Evolutionary conservation across 2,888 invertebrate genomes (phyloP), one percentile per base, ranked within the genome.

Genomic region (Drosophila crucigera): DNA sequence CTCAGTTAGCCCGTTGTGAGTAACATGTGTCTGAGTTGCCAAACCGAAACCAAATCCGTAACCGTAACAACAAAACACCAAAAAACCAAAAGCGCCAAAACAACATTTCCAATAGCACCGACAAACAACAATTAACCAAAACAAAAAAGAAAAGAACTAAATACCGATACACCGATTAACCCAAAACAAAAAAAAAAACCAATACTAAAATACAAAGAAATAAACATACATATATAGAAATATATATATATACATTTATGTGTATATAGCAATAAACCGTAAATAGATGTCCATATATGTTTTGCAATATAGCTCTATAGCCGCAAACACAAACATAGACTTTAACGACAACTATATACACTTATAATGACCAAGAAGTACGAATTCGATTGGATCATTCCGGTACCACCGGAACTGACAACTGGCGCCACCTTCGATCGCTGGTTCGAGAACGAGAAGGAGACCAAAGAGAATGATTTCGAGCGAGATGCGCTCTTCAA

Each of bases 381-480:
- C 94, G 99, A 99, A 93, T 99, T 99, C 95, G 97, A 98, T 95
- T 99, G 99, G 99, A 98, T 97, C 94, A 97, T 98, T 91, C 96
- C 97, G 73, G 98, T 99, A 83, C 99, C 99, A 55, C 97, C 98
- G 91, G 95, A 96, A 53, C 75, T 94, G 41, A 95, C 96, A 61
- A 95, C 95, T 92, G 99, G 99, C 66, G 97, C 97, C 84, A 95
- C 96, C 64, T 98, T 99, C 94, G 99, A 99, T 95, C 95, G 99
- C 86, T 99, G 99, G 99, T 98, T 98, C 69, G 99, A 99, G 94
- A 92, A 92, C 75, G 99, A 99, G 92, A 98, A 97, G 93, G 98
- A 98, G 93, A 97, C 97, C 91, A 92, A 92, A 68, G 92, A 92
- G 77, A 96, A 97, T 54, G 98, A 98, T 84, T 94, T 96, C 67